A percentile compares a stretch with the other conserved stretches of the same genome.
Evolutionary conservation across 92 coral and sea anemone species (phyloP).

Genomic region (Phenganax stokvisi): DNA sequence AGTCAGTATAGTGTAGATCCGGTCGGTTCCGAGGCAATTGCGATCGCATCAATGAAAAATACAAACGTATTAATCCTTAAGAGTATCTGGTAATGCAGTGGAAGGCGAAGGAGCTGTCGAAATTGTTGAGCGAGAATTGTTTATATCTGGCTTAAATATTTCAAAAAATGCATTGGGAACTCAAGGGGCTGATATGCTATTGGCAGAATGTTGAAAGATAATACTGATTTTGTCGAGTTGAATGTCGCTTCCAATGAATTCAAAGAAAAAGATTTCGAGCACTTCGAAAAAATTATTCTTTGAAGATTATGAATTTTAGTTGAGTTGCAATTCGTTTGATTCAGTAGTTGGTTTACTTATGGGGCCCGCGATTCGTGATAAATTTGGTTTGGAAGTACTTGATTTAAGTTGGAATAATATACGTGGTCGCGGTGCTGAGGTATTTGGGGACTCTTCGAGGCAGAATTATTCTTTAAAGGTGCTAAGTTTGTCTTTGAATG

Average conservation of each 20-base stretch:
- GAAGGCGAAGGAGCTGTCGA: conserved; percentile 86
- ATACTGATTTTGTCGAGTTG: conserved; percentile 72
- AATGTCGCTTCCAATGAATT: conserved; percentile 71
- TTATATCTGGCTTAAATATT: conserved; percentile 80
- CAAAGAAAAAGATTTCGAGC: conserved; percentile 77
- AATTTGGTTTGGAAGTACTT: conserved; percentile 79
- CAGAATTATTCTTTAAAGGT: conserved; percentile 71
- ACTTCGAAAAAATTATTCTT: conserved; percentile 75
- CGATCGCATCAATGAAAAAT: conserved; percentile 81
- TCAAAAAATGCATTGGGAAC: conserved; percentile 78
- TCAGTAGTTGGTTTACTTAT: conserved; percentile 77
- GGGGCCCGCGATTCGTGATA: conserved; percentile 85
- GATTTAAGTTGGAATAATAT: conserved; percentile 88
- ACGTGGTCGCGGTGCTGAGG: conserved; percentile 77
- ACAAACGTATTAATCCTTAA: conserved; percentile 58
- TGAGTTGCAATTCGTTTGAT: conserved; percentile 72
- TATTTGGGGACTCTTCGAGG: conserved; percentile 66
- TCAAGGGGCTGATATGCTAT: conserved; percentile 88
- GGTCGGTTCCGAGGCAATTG: conserved; percentile 82
- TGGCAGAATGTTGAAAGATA: conserved; percentile 79
- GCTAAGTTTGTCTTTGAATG: conserved; percentile 88
- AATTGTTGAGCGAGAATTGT: conserved; percentile 86
- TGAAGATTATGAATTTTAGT: conserved; percentile 76
- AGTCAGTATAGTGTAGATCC: conserved; percentile 84
- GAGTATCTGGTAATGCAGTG: conserved; percentile 65